Percentiles rank a stretch among this genome's conserved stretches.
Evolutionary conservation across 1,140 invertebrate species (phyloP).

Genomic region (Antheraea pernyi): DNA sequence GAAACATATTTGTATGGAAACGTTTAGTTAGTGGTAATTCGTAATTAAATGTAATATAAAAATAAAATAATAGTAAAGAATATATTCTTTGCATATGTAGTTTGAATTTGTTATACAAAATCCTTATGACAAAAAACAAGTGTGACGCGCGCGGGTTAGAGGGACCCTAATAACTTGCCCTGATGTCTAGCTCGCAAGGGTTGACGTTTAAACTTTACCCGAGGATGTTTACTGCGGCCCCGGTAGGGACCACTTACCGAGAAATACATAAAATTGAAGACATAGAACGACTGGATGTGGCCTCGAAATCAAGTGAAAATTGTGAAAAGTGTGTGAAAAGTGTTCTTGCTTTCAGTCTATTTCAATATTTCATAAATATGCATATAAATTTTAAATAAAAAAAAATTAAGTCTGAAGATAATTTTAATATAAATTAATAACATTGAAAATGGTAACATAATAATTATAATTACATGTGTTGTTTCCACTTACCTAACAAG

Average conservation of each 20-base stretch:
- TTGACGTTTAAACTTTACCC: conserved; percentile 62
- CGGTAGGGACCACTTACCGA: conserved; percentile 48
- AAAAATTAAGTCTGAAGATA: no score
- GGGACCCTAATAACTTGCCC: conserved; percentile 55
- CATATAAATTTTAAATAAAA: no score
- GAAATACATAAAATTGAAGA: conserved; percentile 50
- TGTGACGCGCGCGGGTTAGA: conserved; percentile 37
- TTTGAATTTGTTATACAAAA: conserved; percentile 30
- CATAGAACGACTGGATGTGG: conserved; percentile 33
- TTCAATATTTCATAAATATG: no score
- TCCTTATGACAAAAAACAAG: conserved; percentile 48
- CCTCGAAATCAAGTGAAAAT: neutral
- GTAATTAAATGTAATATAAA: no score
- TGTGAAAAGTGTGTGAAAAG: no score
- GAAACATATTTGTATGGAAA: no score
- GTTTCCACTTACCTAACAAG: no score
- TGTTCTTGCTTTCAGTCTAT: no score
- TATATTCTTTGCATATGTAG: conserved; percentile 13
- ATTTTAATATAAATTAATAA: no score
- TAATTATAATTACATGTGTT: no score
- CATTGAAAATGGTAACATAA: no score
- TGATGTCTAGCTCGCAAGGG: conserved; percentile 50
- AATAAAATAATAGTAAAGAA: neutral
- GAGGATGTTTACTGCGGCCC: conserved; percentile 53
- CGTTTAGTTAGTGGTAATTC: no score